Conservation (phyloP, 2,113 vertebrate species). For the Alces alces region DNA sequence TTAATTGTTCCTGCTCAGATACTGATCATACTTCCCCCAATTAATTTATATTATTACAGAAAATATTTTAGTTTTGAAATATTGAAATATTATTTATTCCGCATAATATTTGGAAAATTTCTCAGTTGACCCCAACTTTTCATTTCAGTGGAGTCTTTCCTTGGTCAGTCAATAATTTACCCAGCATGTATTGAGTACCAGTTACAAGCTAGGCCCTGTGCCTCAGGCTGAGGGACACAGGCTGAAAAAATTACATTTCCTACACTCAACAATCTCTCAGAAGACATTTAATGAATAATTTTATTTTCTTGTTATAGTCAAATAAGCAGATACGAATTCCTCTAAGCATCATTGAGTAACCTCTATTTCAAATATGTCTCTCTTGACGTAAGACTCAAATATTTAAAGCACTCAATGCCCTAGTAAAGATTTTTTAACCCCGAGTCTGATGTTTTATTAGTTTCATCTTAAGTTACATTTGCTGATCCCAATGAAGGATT, state of each 20-base stretch:
- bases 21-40: neutral
- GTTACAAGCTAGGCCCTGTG: neutral
- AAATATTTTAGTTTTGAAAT: constrained; percentile 44
- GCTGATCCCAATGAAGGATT: neutral
- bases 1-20: constrained; percentile 5
- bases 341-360: constrained; percentile 30
- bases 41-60: constrained; percentile 29
- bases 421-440: constrained; percentile 19
- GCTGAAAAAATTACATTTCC: neutral
- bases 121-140: neutral
- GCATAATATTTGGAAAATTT: constrained; percentile 28
- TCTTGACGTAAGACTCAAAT: neutral
- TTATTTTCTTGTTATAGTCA: constrained; percentile 18
- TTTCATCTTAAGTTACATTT: constrained; percentile 12
- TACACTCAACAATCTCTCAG: constrained; percentile 11
- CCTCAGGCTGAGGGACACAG: neutral
- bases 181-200: neutral
- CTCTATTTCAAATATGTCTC: neutral
- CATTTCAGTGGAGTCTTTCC: constrained; percentile 28
- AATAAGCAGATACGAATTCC: constrained; percentile 24
- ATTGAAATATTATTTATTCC: constrained; percentile 5
- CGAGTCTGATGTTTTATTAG: neutral
- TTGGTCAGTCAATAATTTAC: constrained; percentile 55
- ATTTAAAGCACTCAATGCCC: neutral
- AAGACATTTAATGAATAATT: constrained; percentile 33